These are phyloP conservation scores for Acanthosepion lycidas DNA, from an alignment of 2,888 invertebrate species.

Conservation along the genomic window DNA sequence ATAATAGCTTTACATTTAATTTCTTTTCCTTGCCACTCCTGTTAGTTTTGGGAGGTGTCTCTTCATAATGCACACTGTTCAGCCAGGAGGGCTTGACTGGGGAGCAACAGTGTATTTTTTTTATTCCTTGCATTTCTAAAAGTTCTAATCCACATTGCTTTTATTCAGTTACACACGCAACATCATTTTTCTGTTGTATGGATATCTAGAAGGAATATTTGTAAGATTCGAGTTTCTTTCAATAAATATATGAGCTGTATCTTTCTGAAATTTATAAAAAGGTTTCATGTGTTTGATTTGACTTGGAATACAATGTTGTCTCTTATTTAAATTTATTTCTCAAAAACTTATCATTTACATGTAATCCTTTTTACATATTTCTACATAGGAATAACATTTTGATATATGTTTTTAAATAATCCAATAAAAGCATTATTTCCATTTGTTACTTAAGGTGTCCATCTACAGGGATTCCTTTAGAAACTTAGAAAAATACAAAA, in stretches of 20 bases:
- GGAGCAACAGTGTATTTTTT: conserved; percentile 24
- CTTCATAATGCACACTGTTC: background rate
- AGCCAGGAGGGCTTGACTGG: conserved; percentile 38
- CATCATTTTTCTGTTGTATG: background rate
- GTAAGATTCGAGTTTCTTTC: background rate
- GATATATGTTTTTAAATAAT: background rate
- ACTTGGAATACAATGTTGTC: background rate
- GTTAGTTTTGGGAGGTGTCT: background rate
- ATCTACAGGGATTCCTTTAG: background rate
- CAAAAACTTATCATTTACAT: conserved; percentile 24
- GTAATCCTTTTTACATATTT: background rate
- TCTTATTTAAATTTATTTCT: background rate
- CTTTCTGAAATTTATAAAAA: background rate
- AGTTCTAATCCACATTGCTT: conserved; percentile 6
- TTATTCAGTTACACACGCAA: conserved; percentile 34
- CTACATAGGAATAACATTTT: background rate
- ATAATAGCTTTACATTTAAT: background rate
- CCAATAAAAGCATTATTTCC: background rate
- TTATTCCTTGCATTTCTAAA: background rate
- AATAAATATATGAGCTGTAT: background rate
- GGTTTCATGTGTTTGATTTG: background rate
- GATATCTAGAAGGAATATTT: conserved; percentile 39
- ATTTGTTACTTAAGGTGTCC: background rate
- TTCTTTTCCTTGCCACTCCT: background rate
- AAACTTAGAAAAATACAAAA: background rate